Evolutionary conservation across 2,797 vertebrate species (phyloP).

Genomic region (Oophaga sylvatica): DNA sequence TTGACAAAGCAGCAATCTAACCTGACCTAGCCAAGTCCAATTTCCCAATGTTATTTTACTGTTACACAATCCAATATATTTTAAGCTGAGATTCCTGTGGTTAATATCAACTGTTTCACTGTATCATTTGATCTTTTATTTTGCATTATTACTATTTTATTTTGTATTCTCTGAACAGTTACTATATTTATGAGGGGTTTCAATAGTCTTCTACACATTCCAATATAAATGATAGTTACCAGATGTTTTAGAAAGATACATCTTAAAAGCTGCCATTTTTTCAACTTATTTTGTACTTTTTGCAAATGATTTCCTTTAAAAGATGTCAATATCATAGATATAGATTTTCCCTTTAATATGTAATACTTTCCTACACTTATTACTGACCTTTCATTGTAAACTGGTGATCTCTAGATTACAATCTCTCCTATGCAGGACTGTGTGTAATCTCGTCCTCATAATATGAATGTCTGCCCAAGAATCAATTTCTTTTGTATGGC

Average conservation of each 20-base stretch:
- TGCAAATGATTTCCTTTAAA: neutral
- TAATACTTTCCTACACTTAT: neutral
- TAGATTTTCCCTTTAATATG: neutral
- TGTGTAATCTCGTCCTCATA: constrained; percentile 11
- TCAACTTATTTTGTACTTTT: neutral
- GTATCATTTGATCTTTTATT: neutral
- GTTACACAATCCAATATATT: neutral
- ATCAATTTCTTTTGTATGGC: constrained; percentile 30
- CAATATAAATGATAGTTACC: neutral
- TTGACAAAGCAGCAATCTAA: constrained; percentile 18
- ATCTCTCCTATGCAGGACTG: constrained; percentile 14
- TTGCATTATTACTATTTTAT: too few relatives aligned
- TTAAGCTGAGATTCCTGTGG: neutral
- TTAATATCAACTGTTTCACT: neutral
- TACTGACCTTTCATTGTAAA: constrained; percentile 1
- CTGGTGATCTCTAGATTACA: constrained; percentile 5
- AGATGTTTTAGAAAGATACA: neutral
- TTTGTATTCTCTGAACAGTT: neutral
- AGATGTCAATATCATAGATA: neutral
- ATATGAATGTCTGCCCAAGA: constrained; percentile 15
- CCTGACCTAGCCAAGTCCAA: neutral
- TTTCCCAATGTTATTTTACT: neutral
- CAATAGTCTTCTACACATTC: neutral
- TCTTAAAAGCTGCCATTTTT: neutral
- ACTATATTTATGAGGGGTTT: neutral